phyloP scores from a whole-genome alignment of 2,797 vertebrate genomes.

The Chiloscyllium punctatum region DNA sequence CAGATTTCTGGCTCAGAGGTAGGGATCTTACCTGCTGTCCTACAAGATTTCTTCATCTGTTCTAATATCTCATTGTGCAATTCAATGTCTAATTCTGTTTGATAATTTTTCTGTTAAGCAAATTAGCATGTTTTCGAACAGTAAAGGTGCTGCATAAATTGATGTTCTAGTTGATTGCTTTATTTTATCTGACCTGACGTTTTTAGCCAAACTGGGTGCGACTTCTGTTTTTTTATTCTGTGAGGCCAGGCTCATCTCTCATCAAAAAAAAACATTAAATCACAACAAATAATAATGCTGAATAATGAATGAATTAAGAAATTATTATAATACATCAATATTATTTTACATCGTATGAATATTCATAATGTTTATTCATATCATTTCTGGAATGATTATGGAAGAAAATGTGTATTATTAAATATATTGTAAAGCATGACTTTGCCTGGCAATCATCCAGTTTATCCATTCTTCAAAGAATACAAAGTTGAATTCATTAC shows the following conservation, averaged over 20 bases:
- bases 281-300: neutral
- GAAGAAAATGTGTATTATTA: neutral
- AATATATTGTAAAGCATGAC: neutral
- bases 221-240: neutral
- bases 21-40: too few species aligned
- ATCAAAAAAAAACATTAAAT: neutral
- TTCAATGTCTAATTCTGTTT: neutral
- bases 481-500: neutral
- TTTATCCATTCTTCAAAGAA: neutral
- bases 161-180: neutral
- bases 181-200: neutral
- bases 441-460: neutral
- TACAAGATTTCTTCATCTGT: neutral
- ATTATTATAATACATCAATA: slow-evolving; percentile 2
- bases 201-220: neutral
- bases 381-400: neutral
- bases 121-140: neutral
- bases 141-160: neutral
- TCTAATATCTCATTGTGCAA: neutral
- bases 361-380: neutral
- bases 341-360: neutral
- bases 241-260: neutral
- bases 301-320: neutral
- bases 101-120: neutral
- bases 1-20: too few species aligned